phyloP scores from a whole-genome alignment of 2,113 vertebrate genomes.

The Eudyptes chrysolophus region DNA sequence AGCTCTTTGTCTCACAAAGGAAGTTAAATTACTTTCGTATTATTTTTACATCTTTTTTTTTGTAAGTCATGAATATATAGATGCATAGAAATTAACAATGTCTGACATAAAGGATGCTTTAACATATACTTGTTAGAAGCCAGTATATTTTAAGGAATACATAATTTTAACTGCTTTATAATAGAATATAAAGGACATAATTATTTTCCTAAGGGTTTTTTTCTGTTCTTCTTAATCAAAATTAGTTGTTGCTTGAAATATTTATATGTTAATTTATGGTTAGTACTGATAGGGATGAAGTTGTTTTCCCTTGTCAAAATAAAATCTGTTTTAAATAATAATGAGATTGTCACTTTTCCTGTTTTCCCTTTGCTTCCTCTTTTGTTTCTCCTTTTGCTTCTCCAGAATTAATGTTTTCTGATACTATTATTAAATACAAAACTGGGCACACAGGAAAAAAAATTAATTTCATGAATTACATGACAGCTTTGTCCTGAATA shows the following conservation, averaged over 20 bases:
- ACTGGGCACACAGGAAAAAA: background rate
- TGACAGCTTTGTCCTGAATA: background rate
- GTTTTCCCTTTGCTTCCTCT: background rate
- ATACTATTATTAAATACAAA: constrained; percentile 20
- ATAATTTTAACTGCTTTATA: background rate
- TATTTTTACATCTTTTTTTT: background rate
- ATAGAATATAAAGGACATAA: background rate
- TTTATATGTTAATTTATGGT: constrained; percentile 16
- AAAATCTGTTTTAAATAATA: constrained; percentile 13
- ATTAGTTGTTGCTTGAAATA: background rate
- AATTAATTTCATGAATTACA: background rate
- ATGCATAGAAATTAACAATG: background rate
- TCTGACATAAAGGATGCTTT: background rate
- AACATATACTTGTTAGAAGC: background rate
- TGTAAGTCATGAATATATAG: background rate
- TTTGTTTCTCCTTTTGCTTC: background rate
- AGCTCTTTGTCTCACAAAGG: background rate
- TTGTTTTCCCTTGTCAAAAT: background rate
- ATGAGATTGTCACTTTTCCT: constrained; percentile 29
- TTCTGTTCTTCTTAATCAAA: background rate
- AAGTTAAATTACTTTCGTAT: background rate
- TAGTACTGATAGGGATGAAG: background rate
- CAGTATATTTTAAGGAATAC: background rate
- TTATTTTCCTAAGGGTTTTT: background rate
- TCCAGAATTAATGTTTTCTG: constrained; percentile 12